phyloP scores from a whole-genome alignment of 2,113 vertebrate genomes.

The Caloenas nicobarica region DNA sequence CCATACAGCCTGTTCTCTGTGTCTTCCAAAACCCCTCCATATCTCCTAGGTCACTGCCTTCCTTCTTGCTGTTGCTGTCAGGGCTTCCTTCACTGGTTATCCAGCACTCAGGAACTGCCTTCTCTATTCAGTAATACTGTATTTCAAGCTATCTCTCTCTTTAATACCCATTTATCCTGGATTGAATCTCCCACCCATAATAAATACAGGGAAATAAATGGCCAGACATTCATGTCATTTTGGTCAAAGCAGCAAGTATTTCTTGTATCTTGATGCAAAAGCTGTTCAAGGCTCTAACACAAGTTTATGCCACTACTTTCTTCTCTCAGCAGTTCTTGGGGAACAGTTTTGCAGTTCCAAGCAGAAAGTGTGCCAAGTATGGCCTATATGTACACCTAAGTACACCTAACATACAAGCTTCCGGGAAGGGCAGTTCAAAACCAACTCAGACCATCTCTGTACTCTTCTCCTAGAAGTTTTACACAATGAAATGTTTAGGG shows the following conservation, averaged over 20 bases:
- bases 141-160: not conserved
- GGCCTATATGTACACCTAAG: not conserved
- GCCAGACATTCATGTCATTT: not conserved
- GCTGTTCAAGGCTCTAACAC: not conserved
- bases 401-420: not conserved
- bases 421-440: not conserved
- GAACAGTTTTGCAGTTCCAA: not conserved
- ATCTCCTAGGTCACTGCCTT: not conserved
- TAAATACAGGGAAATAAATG: not conserved
- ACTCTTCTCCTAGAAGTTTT: not conserved
- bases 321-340: not conserved
- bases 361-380: not conserved
- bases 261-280: not conserved
- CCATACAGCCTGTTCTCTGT: not conserved
- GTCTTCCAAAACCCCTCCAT: not conserved
- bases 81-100: not conserved
- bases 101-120: not conserved
- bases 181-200: not conserved
- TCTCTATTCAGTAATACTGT: not conserved
- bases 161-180: not conserved
- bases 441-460: not conserved
- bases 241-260: not conserved
- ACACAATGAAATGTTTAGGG: not conserved
- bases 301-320: not conserved
- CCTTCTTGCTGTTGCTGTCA: not conserved